Evolutionary conservation across 2,113 vertebrate genomes (phyloP).

Genomic region (Okapia johnstoni): DNA sequence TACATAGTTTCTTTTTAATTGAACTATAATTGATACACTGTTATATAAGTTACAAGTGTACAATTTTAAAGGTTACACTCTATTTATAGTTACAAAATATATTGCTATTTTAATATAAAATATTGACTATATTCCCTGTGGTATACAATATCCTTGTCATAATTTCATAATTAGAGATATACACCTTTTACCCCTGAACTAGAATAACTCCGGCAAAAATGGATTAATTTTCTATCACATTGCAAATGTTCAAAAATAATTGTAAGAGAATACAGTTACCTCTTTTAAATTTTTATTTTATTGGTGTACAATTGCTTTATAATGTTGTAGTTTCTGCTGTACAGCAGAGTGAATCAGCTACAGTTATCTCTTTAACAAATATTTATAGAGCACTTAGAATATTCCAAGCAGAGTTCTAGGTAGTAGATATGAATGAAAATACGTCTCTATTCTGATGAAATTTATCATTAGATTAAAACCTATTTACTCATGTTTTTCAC

Average conservation of each 20-base stretch:
- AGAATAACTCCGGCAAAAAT: neutral
- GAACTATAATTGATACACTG: neutral
- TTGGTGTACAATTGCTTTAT: neutral
- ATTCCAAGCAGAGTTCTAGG: neutral
- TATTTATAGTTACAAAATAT: neutral
- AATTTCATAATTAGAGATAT: neutral
- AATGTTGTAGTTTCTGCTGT: neutral
- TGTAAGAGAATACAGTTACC: neutral
- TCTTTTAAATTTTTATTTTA: neutral
- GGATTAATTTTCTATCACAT: neutral
- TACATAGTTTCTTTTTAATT: neutral
- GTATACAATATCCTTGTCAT: neutral
- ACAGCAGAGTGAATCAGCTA: neutral
- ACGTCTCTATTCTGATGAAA: neutral
- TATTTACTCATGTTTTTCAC: neutral
- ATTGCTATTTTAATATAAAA: neutral
- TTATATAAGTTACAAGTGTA: neutral
- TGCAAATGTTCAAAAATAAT: neutral
- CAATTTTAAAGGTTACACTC: neutral
- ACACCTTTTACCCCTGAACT: neutral
- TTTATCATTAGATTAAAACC: slow-evolving; percentile 24
- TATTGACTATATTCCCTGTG: neutral
- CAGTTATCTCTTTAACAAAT: neutral
- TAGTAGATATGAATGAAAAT: neutral
- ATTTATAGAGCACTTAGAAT: neutral